These are phyloP conservation scores for Octonoba sinensis DNA, from an alignment of 2,888 invertebrate genomes.

Conservation along the genomic window DNA sequence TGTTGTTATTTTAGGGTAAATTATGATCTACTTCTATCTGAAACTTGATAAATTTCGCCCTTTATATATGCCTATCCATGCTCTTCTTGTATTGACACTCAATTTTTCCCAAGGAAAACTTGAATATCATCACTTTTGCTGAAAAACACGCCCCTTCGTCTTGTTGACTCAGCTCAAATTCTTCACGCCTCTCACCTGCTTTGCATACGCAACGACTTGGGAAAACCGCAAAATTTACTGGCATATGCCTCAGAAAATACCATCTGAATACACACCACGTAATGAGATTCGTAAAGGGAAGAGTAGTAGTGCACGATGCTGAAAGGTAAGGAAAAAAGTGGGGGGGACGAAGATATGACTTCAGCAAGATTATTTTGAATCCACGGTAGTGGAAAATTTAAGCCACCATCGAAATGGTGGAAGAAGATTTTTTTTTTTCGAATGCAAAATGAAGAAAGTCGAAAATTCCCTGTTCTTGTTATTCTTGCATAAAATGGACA, in stretches of 20 bases:
- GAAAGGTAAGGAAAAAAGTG: neutral
- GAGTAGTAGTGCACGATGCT: constrained; percentile 1
- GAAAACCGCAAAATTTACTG: constrained; percentile 32
- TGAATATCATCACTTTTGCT: constrained; percentile 57
- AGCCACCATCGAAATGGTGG: constrained; percentile 22
- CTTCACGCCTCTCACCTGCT: constrained; percentile 41
- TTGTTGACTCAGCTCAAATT: constrained; percentile 58
- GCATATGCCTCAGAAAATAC: constrained; percentile 20
- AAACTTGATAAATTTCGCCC: neutral
- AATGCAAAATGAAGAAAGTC: constrained; percentile 48
- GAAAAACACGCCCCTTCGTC: constrained; percentile 13
- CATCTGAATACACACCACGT: constrained; percentile 38
- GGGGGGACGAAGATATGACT: constrained; percentile 42
- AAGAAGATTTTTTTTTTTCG: constrained; percentile 11
- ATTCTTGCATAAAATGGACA: constrained; percentile 64
- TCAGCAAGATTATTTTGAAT: constrained; percentile 60
- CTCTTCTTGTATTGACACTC: constrained; percentile 42
- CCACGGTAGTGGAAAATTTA: constrained; percentile 53
- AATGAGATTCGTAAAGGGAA: constrained; percentile 52
- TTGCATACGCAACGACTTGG: constrained; percentile 59
- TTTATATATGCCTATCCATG: neutral
- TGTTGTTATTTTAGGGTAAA: neutral
- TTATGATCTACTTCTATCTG: neutral
- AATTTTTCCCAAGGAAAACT: constrained; percentile 42
- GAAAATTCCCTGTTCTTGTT: constrained; percentile 56